Percentiles rank a stretch among this genome's conserved stretches.
phyloP scores from a whole-genome alignment of 2,797 vertebrate genomes.

The Limosa lapponica region DNA sequence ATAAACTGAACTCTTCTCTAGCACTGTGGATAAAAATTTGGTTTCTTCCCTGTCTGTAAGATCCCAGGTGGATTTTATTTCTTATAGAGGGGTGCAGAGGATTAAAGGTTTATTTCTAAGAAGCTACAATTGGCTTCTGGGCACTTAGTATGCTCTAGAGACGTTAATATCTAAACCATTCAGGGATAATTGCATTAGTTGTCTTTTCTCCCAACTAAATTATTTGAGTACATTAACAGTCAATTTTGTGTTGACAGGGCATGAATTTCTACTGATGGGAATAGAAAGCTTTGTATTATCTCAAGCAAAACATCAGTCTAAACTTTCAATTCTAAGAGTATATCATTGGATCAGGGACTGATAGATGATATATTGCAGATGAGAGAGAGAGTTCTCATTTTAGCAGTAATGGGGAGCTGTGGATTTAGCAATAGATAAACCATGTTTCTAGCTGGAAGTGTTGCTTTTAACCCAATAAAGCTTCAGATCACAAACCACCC shows the following conservation, averaged over 20 bases:
- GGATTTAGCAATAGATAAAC: conserved; percentile 13
- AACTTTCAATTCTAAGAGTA: conserved; percentile 30
- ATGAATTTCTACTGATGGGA: conserved; percentile 46
- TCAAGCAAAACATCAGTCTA: conserved; percentile 36
- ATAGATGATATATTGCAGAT: conserved; percentile 23
- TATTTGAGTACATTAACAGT: conserved; percentile 60
- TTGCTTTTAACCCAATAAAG: conserved; percentile 24
- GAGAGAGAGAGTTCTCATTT: background rate
- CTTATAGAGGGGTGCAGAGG: background rate
- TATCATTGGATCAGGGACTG: conserved; percentile 22
- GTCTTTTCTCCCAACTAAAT: conserved; percentile 47
- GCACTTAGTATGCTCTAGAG: conserved; percentile 36
- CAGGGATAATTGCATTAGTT: conserved; percentile 55
- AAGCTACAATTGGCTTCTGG: conserved; percentile 40
- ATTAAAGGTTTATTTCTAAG: conserved; percentile 60
- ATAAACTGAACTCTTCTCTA: background rate
- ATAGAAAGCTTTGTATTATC: conserved; percentile 56
- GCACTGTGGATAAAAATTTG: conserved; percentile 17
- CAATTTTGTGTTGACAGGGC: conserved; percentile 66
- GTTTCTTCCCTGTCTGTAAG: background rate
- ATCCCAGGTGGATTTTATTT: background rate
- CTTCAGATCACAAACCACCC: conserved; percentile 10
- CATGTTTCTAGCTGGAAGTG: background rate
- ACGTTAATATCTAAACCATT: conserved; percentile 42
- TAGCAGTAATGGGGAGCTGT: background rate